phyloP scores from a whole-genome alignment of 2,797 vertebrate species.

The Poecilia wingei region DNA sequence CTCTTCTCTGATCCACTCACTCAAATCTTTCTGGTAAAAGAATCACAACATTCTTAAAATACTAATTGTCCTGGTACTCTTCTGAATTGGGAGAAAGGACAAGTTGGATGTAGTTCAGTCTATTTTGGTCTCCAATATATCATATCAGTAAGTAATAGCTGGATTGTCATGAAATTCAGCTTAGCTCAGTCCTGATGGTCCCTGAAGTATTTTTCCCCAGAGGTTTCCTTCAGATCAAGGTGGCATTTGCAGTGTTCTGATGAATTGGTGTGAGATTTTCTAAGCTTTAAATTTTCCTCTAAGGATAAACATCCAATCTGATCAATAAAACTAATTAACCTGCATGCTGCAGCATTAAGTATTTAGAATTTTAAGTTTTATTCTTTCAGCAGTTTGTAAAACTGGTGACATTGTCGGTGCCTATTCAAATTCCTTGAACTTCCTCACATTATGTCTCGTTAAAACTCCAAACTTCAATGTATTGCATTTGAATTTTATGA shows the following conservation, averaged over 20 bases:
- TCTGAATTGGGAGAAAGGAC: not conserved
- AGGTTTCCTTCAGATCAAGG: not conserved
- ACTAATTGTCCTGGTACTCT: not conserved
- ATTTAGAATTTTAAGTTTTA: not conserved
- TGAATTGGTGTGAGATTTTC: not conserved
- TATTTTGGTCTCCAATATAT: not conserved
- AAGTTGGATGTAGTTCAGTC: not conserved
- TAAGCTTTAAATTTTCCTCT: not conserved
- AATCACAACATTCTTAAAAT: not conserved
- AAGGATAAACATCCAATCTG: not conserved
- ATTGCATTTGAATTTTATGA: not conserved
- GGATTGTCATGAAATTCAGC: not conserved
- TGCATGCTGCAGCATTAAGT: not conserved
- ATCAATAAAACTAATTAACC: not conserved
- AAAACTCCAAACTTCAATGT: not conserved
- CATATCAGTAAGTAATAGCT: slow-evolving; percentile 5
- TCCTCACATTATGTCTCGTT: not conserved
- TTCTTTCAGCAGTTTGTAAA: not conserved
- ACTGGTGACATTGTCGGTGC: not conserved
- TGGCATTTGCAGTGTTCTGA: slow-evolving; percentile 9
- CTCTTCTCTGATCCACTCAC: not conserved
- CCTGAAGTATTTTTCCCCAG: not conserved
- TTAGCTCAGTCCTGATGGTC: not conserved
- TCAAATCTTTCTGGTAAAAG: not conserved
- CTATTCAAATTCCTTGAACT: not conserved